Conservation (phyloP, 2,797 vertebrate species). For the Buphagus erythrorhynchus region DNA sequence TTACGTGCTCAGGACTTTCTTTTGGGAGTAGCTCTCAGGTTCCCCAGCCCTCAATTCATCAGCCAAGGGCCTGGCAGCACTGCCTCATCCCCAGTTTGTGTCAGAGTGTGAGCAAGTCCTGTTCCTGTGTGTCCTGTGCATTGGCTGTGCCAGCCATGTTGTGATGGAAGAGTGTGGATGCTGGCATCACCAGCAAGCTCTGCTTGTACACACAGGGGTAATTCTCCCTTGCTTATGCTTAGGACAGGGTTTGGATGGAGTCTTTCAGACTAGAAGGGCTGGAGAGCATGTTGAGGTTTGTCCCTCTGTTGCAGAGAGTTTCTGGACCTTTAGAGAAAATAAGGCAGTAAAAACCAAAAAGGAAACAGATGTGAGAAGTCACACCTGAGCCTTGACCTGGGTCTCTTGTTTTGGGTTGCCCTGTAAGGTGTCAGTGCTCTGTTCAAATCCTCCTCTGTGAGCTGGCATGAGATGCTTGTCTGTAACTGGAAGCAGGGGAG, state of each 20-base stretch:
- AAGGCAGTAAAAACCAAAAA: neutral
- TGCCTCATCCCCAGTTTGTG: neutral
- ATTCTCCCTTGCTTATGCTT: neutral
- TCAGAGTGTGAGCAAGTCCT: neutral
- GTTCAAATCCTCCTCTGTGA: neutral
- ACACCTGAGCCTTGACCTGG: neutral
- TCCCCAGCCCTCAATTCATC: neutral
- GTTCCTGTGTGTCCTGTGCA: neutral
- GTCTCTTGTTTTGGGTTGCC: neutral
- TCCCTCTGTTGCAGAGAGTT: neutral
- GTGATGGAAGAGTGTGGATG: neutral
- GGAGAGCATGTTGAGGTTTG: neutral
- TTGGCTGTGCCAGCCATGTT: neutral
- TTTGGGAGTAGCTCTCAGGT: neutral
- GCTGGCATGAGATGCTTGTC: neutral
- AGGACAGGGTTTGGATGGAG: neutral
- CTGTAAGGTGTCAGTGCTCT: neutral
- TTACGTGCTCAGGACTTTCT: neutral
- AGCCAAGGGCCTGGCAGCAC: accelerated
- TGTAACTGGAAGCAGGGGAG: neutral
- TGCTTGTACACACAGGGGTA: neutral
- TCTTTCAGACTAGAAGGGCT: neutral
- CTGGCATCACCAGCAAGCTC: neutral
- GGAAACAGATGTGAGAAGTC: neutral
- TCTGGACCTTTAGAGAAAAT: neutral